Evolutionary conservation across 2,113 vertebrate genomes (phyloP).

Genomic region (Garra rufa): DNA sequence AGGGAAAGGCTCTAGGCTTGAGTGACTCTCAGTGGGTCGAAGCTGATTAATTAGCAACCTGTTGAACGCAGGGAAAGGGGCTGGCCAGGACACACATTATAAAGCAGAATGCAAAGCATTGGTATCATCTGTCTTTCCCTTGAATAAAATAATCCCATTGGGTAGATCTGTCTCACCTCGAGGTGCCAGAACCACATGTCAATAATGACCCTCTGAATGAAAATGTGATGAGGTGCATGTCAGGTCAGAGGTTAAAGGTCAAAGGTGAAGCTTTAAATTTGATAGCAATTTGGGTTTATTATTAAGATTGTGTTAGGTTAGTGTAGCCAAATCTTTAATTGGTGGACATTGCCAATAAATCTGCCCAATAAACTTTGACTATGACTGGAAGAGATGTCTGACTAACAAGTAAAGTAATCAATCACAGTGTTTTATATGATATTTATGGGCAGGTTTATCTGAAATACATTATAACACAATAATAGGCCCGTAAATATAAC

Average conservation of each 20-base stretch:
- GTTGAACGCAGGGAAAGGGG: conserved; percentile 45
- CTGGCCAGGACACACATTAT: conserved; percentile 4
- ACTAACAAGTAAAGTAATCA: background rate
- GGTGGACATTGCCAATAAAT: too few relatives aligned
- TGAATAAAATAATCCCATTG: background rate
- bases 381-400: too few relatives aligned
- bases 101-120: background rate
- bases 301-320: background rate
- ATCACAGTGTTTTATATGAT: too few relatives aligned
- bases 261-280: background rate
- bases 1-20: conserved; percentile 1
- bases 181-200: background rate
- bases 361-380: too few relatives aligned
- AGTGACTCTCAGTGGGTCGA: conserved; percentile 46
- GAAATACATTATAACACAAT: too few relatives aligned
- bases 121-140: background rate
- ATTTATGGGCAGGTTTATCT: too few relatives aligned
- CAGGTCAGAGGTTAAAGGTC: background rate
- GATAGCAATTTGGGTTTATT: background rate
- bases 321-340: background rate
- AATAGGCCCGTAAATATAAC: too few relatives aligned
- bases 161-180: background rate
- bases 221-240: background rate
- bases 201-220: background rate
- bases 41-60: conserved; percentile 56